Evolutionary conservation across 2,113 vertebrate species (phyloP), one percentile per base, ranked within the genome.

Genomic region (Lophura nycthemera): DNA sequence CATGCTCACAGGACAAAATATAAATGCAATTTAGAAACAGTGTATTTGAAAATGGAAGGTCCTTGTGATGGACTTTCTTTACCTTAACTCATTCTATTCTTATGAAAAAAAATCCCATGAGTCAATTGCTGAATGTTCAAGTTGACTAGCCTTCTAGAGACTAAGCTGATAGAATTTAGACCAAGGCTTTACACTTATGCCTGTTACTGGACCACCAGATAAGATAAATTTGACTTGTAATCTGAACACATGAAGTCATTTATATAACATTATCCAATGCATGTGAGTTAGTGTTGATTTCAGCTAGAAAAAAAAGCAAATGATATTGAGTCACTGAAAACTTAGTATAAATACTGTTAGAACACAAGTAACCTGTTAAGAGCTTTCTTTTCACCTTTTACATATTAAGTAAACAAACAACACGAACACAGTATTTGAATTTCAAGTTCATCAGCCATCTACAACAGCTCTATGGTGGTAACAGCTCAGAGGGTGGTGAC

Each of bases 291-390:
- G n/a, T 42, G 4, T 18, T 74, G 56, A 42, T 52, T 83, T 45
- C 56, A 0, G 0, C 21, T n/a, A 57, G 34, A 57, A 43, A 8
- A 42, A 6, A 6, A 2, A 2, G 18, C 4, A 4, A 6, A 2
- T 63, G 15, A 79, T n/a, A 47, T 19, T 45, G 29, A 66, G 13
- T 45, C 64, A 45, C 15, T 63, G 52, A 63, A 75, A 86, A 74
- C 27, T 63, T n/a, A 52, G 21, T 30, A 38, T 61, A 22, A 93
- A 86, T 12, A 9, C 5, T 57, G 5, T 27, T 59, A 47, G 50
- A 77, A 77, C 34, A 61, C 50, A 83, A 83, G 17, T 6, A 64
- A 36, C 1, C 4, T 13, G 4, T 34, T 25, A 72, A 34, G 34
- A 67, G 1, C 1, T 14, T 30, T 32, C 2, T 34, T 56, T 56